Base-by-base conservation (phyloP, 2,888 invertebrate species). In the Embidobia sp. region DNA sequence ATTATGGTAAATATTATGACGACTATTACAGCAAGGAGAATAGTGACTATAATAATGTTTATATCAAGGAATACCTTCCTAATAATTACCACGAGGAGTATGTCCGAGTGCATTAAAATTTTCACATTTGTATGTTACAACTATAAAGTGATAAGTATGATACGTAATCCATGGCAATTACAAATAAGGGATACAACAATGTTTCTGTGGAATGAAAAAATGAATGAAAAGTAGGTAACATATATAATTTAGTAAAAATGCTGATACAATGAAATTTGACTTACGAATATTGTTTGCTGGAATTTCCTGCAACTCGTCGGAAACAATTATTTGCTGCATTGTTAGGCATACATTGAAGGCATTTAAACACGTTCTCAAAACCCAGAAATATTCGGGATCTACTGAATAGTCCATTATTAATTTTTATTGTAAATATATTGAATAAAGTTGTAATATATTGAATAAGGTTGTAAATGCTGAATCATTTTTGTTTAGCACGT, bases 311-410 rank as follows among this genome's bases (percentile, higher is more conserved):
- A 82, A 64, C 16, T 83, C 81, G 19, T 88, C 85, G 16, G 82
- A 83, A 55, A 85, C 80, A 18, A 80, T 83, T 44, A 84, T 55
- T 67, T 88, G 86, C n/a, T 84, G 61, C 84, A 88, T 85, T 10
- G 88, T 85, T 33, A 88, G 42, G 46, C 84, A 84, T 26, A 88
- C 61, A 37, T 85, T 88, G 27, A 86, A 83, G 2, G 81, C 84
- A 51, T 88, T 88, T 13, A 82, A 69, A 42, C 84, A 85, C 0
- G 82, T 84, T 67, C 86, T 82, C 22, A 84, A 4, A 7, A 88
- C 57, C 88, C 88, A 88, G 15, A 83, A 72, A 61, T 82, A 87
- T 70, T 88, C 87, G 2, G 85, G 78, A 74, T 88, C 86, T 22
- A 22, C 6, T 22, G 22, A 4, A 11, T 57, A 27, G n/a, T 78